Evolutionary conservation across 2,888 invertebrate species (phyloP).

Genomic region (Drosophila dives): DNA sequence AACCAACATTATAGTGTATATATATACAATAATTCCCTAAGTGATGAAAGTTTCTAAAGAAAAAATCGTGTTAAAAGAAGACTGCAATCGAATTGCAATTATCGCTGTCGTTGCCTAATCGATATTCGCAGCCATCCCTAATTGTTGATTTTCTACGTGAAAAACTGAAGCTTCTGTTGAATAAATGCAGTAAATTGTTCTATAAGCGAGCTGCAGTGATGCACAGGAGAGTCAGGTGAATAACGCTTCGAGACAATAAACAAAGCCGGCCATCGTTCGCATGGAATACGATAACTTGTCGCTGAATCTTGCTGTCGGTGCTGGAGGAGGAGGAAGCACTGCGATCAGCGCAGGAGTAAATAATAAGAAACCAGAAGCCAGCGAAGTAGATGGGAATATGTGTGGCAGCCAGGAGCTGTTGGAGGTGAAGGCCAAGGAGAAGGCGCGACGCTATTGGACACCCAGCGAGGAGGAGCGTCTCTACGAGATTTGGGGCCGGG

Average conservation of each 20-base stretch:
- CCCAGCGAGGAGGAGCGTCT: constrained; percentile 80
- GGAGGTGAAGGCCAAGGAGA: constrained; percentile 73
- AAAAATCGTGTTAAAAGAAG: background rate
- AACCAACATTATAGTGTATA: too few relatives aligned
- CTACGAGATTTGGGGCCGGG: constrained; percentile 82
- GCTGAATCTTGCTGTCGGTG: constrained; percentile 31
- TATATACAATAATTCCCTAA: background rate
- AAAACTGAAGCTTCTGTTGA: constrained; percentile 43
- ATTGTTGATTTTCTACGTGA: constrained; percentile 73
- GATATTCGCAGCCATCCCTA: constrained; percentile 48
- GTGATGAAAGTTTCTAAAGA: background rate
- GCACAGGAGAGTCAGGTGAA: background rate
- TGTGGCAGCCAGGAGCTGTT: constrained; percentile 64
- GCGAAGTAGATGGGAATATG: constrained; percentile 46
- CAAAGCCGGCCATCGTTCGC: constrained; percentile 7
- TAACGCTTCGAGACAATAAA: constrained; percentile 9
- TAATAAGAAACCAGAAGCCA: constrained; percentile 33
- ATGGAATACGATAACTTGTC: constrained; percentile 70
- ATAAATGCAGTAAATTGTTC: constrained; percentile 23
- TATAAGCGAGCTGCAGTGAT: constrained; percentile 4
- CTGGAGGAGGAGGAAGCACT: constrained; percentile 43
- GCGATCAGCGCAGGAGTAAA: constrained; percentile 39
- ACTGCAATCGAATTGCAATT: constrained; percentile 1
- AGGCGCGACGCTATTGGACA: constrained; percentile 81
- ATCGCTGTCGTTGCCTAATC: constrained; percentile 35